Evolutionary conservation across 2,797 vertebrate species (phyloP).

Genomic region (Hippoglossus hippoglossus): DNA sequence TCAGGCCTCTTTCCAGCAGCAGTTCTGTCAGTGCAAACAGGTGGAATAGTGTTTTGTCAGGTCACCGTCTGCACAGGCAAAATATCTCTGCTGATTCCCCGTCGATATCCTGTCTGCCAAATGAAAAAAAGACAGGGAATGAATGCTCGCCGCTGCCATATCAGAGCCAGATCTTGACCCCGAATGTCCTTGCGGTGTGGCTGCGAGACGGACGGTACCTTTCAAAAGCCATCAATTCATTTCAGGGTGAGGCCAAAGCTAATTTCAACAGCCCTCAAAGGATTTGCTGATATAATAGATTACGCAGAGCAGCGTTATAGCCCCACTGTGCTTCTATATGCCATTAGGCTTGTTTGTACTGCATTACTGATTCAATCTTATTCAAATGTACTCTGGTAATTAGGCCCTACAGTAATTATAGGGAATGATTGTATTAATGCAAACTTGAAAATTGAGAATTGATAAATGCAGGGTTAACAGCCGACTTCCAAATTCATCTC

Average conservation of each 20-base stretch:
- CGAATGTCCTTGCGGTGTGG: slow-evolving; percentile 60
- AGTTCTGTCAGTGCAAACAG: slow-evolving; percentile 69
- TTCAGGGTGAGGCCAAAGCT: slow-evolving; percentile 60
- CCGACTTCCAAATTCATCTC: slow-evolving; percentile 51
- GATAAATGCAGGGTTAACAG: slow-evolving; percentile 65
- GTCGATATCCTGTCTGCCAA: slow-evolving; percentile 55
- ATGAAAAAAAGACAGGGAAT: slow-evolving; percentile 50
- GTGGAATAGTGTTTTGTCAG: slow-evolving; percentile 66
- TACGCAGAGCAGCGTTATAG: slow-evolving; percentile 48
- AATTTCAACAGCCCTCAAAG: slow-evolving; percentile 71
- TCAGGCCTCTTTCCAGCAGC: slow-evolving; percentile 57
- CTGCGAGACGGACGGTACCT: slow-evolving; percentile 51
- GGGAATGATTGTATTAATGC: slow-evolving; percentile 60
- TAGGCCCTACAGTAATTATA: slow-evolving; percentile 70
- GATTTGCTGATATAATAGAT: slow-evolving; percentile 68
- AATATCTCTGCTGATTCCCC: slow-evolving; percentile 57
- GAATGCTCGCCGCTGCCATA: slow-evolving; percentile 53
- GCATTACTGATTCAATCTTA: slow-evolving; percentile 61
- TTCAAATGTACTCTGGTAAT: slow-evolving; percentile 71
- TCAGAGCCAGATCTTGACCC: slow-evolving; percentile 67
- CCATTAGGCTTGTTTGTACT: slow-evolving; percentile 68
- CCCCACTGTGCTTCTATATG: slow-evolving; percentile 46
- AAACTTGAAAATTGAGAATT: slow-evolving; percentile 65
- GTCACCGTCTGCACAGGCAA: slow-evolving; percentile 62
- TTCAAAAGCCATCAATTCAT: slow-evolving; percentile 67